Evolutionary conservation across 2,888 invertebrate genomes (phyloP).

Genomic region (Cantharis lateralis): DNA sequence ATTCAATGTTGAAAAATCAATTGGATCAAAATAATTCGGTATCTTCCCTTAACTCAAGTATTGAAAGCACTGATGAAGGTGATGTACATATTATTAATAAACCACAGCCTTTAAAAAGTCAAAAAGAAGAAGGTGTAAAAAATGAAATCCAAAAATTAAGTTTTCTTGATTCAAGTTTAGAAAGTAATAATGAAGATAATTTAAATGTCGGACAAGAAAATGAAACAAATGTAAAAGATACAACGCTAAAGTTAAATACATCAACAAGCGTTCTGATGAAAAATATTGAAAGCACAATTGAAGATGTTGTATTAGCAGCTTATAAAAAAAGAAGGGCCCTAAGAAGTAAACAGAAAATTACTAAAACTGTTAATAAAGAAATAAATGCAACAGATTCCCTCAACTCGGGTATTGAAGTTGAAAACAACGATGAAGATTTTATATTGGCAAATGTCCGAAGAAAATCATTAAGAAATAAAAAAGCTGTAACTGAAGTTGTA

Average conservation of each 20-base stretch:
- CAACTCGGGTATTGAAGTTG: neutral
- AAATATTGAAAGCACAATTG: neutral
- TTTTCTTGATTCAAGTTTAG: neutral
- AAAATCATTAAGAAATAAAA: neutral
- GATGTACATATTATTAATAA: neutral
- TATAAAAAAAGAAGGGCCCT: neutral
- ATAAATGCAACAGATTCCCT: neutral
- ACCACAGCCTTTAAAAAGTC: neutral
- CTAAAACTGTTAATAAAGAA: neutral
- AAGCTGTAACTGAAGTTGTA: neutral
- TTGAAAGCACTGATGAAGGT: neutral
- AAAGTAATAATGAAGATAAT: no score
- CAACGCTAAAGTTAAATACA: neutral
- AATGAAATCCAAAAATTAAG: neutral
- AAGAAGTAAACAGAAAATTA: neutral
- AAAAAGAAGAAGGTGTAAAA: neutral
- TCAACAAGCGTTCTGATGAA: neutral
- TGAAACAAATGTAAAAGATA: neutral
- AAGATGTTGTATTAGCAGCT: neutral
- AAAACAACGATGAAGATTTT: neutral
- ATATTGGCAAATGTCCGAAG: no score
- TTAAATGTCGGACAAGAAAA: neutral
- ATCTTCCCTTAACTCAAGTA: neutral
- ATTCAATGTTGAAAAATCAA: neutral
- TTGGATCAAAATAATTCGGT: neutral